phyloP scores from a whole-genome alignment of 2,888 invertebrate species.

The Pheosia tremula region DNA sequence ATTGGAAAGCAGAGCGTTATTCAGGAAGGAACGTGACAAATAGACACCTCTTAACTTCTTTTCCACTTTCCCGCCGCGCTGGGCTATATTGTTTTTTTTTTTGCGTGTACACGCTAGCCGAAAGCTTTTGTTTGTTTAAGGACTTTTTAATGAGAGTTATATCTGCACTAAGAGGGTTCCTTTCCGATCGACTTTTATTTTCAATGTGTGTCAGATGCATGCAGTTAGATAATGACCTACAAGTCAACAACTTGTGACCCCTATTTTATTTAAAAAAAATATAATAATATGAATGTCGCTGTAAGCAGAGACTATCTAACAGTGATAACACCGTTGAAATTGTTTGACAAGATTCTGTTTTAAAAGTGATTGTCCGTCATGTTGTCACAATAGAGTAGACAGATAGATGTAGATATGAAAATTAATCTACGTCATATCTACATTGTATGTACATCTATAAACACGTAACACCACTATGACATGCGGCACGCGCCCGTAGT shows the following conservation, averaged over 20 bases:
- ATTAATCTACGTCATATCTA: not conserved
- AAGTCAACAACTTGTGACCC: not conserved
- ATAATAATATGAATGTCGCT: no score
- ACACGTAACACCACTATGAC: constrained; percentile 29
- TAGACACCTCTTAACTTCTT: constrained; percentile 85
- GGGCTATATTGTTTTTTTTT: constrained; percentile 79
- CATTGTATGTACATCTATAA: constrained; percentile 10
- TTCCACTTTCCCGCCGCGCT: constrained; percentile 77
- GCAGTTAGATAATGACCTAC: constrained; percentile 9
- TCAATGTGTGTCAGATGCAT: constrained; percentile 27
- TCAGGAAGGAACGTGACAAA: constrained; percentile 84
- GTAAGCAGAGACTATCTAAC: no score
- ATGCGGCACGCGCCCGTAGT: constrained; percentile 20
- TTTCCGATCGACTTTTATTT: constrained; percentile 38
- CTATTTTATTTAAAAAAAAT: not conserved
- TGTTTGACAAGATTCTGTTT: no score
- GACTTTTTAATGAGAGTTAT: constrained; percentile 72
- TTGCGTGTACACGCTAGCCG: constrained; percentile 66
- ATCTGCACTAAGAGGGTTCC: constrained; percentile 36
- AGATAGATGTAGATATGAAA: not conserved
- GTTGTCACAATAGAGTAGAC: no score
- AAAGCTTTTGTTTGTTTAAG: constrained; percentile 78
- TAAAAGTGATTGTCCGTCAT: no score
- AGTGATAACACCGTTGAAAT: no score
- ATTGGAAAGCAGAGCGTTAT: constrained; percentile 84